Evolutionary conservation across 2,113 vertebrate species (phyloP).

Genomic region (Cyanocitta stelleri): DNA sequence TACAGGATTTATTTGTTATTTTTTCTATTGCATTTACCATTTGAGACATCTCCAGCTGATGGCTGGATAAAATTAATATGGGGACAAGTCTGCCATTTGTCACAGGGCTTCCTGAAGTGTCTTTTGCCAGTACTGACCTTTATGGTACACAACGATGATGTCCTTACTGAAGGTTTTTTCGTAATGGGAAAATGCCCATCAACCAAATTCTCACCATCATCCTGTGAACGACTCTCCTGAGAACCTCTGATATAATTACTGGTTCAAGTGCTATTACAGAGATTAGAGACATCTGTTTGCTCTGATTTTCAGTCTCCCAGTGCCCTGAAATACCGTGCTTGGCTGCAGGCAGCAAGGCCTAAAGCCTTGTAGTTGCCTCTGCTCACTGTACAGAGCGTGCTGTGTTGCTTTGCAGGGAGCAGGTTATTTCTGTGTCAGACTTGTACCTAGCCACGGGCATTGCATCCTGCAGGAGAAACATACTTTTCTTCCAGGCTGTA

Average conservation of each 20-base stretch:
- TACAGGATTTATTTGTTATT: background rate
- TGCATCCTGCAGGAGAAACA: background rate
- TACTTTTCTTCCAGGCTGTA: background rate
- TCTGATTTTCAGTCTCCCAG: background rate
- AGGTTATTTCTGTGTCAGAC: background rate
- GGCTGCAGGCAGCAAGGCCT: background rate
- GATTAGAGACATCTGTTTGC: background rate
- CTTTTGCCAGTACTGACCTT: background rate
- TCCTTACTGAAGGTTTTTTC: background rate
- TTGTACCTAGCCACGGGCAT: background rate
- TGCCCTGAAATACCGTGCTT: background rate
- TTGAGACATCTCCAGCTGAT: background rate
- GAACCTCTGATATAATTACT: background rate
- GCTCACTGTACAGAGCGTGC: accelerated
- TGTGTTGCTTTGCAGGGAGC: background rate
- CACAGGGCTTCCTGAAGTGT: background rate
- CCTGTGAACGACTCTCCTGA: background rate
- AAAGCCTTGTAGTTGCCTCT: background rate
- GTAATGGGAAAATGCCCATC: background rate
- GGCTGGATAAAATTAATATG: background rate
- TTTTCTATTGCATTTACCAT: conserved; percentile 20
- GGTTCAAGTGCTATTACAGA: background rate
- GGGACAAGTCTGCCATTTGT: background rate
- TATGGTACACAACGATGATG: background rate
- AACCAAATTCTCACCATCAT: background rate